Percentiles rank a stretch among this genome's conserved stretches.
Conservation (phyloP, 2,113 vertebrate species). For the Crotalus tigris region DNA sequence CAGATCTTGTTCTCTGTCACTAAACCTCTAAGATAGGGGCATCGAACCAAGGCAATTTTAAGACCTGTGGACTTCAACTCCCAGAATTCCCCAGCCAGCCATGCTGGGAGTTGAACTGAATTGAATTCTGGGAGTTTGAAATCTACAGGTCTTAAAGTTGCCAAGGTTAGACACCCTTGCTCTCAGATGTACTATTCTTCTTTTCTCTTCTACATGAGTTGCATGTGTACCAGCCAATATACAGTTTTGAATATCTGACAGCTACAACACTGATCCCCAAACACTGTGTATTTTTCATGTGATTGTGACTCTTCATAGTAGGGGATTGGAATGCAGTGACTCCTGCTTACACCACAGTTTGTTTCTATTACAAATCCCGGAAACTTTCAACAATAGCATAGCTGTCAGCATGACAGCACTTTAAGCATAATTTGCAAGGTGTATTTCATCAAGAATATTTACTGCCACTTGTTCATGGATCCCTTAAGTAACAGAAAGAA, state of each 20-base stretch:
- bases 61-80: not conserved
- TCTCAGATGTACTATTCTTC: not conserved
- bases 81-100: not conserved
- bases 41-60: not conserved
- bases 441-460: constrained; percentile 7
- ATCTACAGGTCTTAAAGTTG: not conserved
- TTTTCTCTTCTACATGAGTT: not conserved
- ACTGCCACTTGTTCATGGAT: not conserved
- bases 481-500: not conserved
- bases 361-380: constrained; percentile 27
- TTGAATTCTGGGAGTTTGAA: not conserved
- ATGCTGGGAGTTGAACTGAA: not conserved
- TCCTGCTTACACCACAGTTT: constrained; percentile 5
- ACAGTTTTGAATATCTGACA: not conserved
- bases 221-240: not conserved
- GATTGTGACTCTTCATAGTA: not conserved
- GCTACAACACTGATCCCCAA: not conserved
- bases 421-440: not conserved
- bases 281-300: not conserved
- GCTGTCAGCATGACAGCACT: not conserved
- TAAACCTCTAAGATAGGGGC: not conserved
- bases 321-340: not conserved
- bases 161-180: not conserved
- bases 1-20: not conserved
- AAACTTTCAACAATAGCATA: not conserved